phyloP scores from a whole-genome alignment of 2,113 vertebrate genomes.

The Pan paniscus region DNA sequence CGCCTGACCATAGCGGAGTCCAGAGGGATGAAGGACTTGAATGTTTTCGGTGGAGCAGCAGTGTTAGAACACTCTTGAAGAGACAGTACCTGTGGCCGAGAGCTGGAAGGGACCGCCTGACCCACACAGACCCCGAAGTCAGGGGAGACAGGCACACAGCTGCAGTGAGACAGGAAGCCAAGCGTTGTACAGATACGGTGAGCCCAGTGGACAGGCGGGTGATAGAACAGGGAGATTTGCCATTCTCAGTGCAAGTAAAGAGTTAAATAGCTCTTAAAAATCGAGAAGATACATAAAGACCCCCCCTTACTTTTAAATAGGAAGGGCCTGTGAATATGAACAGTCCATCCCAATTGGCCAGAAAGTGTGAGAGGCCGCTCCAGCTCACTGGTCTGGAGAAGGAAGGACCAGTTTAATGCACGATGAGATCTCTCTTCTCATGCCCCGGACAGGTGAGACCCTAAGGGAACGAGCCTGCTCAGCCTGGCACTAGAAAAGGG shows the following conservation, averaged over 20 bases:
- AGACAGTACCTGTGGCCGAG: neutral
- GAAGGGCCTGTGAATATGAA: neutral
- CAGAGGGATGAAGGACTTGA: rapidly evolving
- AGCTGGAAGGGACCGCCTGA: neutral
- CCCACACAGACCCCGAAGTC: neutral
- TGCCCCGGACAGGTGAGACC: rapidly evolving
- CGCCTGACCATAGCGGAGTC: rapidly evolving
- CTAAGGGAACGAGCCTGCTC: neutral
- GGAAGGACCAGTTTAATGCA: neutral
- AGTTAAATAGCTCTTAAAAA: neutral
- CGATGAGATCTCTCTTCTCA: no score
- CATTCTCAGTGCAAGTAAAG: neutral
- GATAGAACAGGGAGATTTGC: neutral
- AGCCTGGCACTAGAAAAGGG: neutral
- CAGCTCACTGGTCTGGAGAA: no score
- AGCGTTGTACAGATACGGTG: neutral
- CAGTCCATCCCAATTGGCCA: neutral
- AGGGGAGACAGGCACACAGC: neutral
- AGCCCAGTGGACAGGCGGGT: neutral
- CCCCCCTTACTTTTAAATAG: neutral
- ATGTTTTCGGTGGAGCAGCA: neutral
- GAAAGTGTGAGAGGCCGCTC: neutral
- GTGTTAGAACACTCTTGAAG: no score
- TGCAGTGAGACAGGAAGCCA: neutral
- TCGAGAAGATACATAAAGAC: neutral